Conservation (phyloP, 2,797 vertebrate species). For the Tympanoctomys barrerae region DNA sequence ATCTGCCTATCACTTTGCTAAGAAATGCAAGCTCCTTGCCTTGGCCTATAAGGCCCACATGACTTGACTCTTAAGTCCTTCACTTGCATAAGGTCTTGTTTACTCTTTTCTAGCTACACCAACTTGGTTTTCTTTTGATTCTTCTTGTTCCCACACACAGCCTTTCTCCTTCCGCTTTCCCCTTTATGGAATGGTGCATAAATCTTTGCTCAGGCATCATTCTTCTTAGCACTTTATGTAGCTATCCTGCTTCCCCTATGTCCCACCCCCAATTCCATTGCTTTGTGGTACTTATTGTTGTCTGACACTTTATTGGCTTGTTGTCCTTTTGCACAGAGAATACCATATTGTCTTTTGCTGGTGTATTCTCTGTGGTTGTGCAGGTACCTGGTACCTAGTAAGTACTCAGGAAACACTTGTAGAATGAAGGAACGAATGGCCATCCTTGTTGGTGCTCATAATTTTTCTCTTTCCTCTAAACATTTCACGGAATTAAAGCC, state of each 20-base stretch:
- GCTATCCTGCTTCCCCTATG: not conserved
- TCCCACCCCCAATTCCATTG: not conserved
- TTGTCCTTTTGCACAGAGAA: not conserved
- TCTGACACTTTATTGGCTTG: not conserved
- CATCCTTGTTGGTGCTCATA: not conserved
- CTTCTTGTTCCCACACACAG: not conserved
- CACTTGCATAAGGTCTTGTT: not conserved
- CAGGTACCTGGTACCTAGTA: not conserved
- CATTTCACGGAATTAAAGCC: constrained; percentile 29
- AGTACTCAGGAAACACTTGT: not conserved
- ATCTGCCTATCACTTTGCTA: not conserved
- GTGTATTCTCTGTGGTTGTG: not conserved
- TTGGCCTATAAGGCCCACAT: not conserved
- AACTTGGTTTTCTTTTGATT: constrained; percentile 23
- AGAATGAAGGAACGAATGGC: not conserved
- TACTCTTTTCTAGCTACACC: not conserved
- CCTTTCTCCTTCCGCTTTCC: not conserved
- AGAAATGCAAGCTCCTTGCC: constrained; percentile 25
- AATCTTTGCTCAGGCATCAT: not conserved
- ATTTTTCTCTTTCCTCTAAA: not conserved
- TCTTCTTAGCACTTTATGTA: not conserved
- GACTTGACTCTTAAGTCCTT: not conserved
- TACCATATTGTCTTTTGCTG: not conserved
- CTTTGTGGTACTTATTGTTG: not conserved
- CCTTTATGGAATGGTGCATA: not conserved